These are phyloP conservation scores for Lophius piscatorius DNA, from an alignment of 2,113 vertebrate species.

Conservation along the genomic window DNA sequence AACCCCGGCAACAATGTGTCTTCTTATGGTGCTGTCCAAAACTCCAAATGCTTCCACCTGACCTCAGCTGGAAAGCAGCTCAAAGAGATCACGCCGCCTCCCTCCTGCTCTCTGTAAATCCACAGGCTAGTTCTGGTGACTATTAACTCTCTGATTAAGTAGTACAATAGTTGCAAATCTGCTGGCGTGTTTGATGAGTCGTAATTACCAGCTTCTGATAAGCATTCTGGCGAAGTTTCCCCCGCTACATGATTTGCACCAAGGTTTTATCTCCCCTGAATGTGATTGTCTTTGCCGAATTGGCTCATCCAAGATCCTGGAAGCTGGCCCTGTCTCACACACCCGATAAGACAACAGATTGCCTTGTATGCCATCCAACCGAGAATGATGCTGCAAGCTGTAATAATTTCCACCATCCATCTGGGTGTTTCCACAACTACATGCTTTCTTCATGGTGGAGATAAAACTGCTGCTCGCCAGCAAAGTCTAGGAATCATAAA, in stretches of 20 bases:
- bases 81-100: conserved; percentile 36
- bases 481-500: conserved; percentile 19
- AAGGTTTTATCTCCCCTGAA: conserved; percentile 67
- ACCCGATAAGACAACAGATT: conserved; percentile 74
- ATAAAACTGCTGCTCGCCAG: conserved; percentile 37
- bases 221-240: conserved; percentile 73
- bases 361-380: conserved; percentile 62
- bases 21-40: neutral
- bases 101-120: conserved; percentile 37
- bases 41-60: no score
- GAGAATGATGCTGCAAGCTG: conserved; percentile 65
- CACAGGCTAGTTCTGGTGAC: conserved; percentile 41
- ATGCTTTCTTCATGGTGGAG: conserved; percentile 37
- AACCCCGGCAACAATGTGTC: no score
- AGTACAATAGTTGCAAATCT: conserved; percentile 69
- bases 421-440: conserved; percentile 52
- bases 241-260: conserved; percentile 67
- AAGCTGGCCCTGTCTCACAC: conserved; percentile 68
- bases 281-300: conserved; percentile 68
- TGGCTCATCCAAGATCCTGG: conserved; percentile 68
- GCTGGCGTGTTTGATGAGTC: conserved; percentile 67
- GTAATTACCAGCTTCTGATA: conserved; percentile 72
- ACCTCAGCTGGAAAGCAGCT: conserved; percentile 53
- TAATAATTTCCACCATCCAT: conserved; percentile 64
- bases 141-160: conserved; percentile 64